phyloP scores from a whole-genome alignment of 2,113 vertebrate species.

The Callionymus lyra region DNA sequence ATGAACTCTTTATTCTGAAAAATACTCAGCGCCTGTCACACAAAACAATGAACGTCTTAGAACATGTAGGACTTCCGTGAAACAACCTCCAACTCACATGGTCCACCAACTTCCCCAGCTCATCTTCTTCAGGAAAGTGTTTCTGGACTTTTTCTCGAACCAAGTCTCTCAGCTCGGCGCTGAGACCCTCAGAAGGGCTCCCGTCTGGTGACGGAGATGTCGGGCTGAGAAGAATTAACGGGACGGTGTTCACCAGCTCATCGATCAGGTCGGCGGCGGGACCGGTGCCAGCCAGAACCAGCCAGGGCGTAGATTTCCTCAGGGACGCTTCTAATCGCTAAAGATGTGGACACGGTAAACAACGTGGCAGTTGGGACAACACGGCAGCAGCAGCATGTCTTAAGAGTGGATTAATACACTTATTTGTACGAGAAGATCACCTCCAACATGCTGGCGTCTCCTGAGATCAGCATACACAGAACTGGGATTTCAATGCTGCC shows the following conservation, averaged over 20 bases:
- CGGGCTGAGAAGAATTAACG: slow-evolving; percentile 15
- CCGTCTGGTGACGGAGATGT: slow-evolving; percentile 7
- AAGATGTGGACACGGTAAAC: background rate
- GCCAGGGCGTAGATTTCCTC: slow-evolving; percentile 67
- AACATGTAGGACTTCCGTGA: too few relatives aligned
- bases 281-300: slow-evolving; percentile 74
- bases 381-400: background rate
- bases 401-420: too few relatives aligned
- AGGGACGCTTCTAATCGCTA: slow-evolving; percentile 72
- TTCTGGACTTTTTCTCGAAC: slow-evolving; percentile 47
- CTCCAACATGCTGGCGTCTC: slow-evolving; percentile 69
- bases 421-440: too few relatives aligned
- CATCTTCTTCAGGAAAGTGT: slow-evolving; percentile 44
- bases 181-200: slow-evolving; percentile 14
- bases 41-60: background rate
- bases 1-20: slow-evolving; percentile 70
- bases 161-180: slow-evolving; percentile 20
- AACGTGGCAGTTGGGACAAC: background rate
- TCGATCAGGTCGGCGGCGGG: slow-evolving; percentile 73
- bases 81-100: slow-evolving; percentile 33
- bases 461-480: slow-evolving; percentile 74
- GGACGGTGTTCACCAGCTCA: slow-evolving; percentile 56
- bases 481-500: slow-evolving; percentile 82
- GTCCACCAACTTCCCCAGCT: slow-evolving; percentile 52
- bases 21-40: slow-evolving; percentile 66